Evolutionary conservation across 2,888 invertebrate genomes (phyloP).

Genomic region (Operophtera brumata): DNA sequence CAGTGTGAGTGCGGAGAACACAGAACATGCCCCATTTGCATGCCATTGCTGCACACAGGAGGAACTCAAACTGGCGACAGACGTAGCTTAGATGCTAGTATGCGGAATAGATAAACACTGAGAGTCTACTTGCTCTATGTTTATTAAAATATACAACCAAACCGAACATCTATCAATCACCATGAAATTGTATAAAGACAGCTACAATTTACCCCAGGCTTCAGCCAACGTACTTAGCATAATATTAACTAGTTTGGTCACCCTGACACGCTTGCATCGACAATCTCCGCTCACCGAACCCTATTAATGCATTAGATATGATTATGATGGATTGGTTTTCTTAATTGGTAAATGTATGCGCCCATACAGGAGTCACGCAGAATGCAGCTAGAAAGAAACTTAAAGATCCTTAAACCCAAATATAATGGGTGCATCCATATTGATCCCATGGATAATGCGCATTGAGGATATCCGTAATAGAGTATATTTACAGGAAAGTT

Average conservation of each 20-base stretch:
- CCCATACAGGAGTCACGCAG: neutral
- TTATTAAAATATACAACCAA: too few relatives aligned
- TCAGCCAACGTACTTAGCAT: constrained; percentile 13
- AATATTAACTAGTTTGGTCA: constrained; percentile 27
- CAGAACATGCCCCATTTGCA: too few relatives aligned
- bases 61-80: too few relatives aligned
- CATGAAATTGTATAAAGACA: constrained; percentile 10
- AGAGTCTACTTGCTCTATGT: too few relatives aligned
- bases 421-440: too few relatives aligned
- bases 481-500: too few relatives aligned
- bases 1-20: too few relatives aligned
- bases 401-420: neutral
- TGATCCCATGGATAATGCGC: too few relatives aligned
- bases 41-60: too few relatives aligned
- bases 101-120: too few relatives aligned
- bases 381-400: neutral
- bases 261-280: constrained; percentile 34
- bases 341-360: constrained; percentile 51
- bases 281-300: constrained; percentile 27
- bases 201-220: constrained; percentile 24
- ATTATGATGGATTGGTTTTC: constrained; percentile 56
- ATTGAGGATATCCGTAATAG: too few relatives aligned
- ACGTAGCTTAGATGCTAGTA: too few relatives aligned
- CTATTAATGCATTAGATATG: constrained; percentile 40
- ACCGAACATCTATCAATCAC: constrained; percentile 13